Evolutionary conservation across 2,888 invertebrate genomes (phyloP).

Genomic region (Andrena fulva): DNA sequence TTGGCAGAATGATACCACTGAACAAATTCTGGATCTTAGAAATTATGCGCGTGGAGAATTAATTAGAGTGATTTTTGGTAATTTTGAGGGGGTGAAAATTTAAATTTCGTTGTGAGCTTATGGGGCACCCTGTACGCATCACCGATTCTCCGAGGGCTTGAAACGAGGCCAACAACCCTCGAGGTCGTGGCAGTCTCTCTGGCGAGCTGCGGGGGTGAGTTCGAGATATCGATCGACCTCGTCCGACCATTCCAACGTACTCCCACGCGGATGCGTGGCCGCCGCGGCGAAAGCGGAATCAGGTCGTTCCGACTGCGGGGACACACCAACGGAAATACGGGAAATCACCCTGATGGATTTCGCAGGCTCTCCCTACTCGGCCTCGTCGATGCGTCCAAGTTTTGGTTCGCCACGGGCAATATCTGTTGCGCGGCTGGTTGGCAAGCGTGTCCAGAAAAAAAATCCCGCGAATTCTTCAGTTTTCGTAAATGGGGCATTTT

Average conservation of each 20-base stretch:
- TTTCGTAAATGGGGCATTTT: not conserved
- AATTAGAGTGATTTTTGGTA: too few species aligned
- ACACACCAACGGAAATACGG: conserved; percentile 31
- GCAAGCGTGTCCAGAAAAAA: too few species aligned
- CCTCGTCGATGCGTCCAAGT: not conserved
- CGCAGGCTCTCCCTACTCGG: not conserved
- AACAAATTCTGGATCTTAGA: too few species aligned
- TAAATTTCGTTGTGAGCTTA: not conserved
- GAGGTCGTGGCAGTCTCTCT: conserved; percentile 50
- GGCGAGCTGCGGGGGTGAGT: conserved; percentile 55
- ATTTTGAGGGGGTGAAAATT: too few species aligned
- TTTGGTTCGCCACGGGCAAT: not conserved
- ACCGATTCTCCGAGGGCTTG: conserved; percentile 51
- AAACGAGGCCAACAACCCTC: conserved; percentile 78
- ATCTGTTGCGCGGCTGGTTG: conserved; percentile 9
- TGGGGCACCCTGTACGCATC: conserved; percentile 16
- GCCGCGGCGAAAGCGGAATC: conserved; percentile 52
- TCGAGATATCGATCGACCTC: conserved; percentile 73
- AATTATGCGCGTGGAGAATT: too few species aligned
- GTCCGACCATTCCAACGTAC: conserved; percentile 53
- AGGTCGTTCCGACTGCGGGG: conserved; percentile 56
- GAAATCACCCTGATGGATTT: conserved; percentile 13
- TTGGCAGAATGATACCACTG: too few species aligned
- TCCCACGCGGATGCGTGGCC: conserved; percentile 57
- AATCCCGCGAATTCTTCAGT: not conserved